These are phyloP conservation scores for Danionella cerebrum DNA, from an alignment of 2,113 vertebrate species.

Conservation along the genomic window DNA sequence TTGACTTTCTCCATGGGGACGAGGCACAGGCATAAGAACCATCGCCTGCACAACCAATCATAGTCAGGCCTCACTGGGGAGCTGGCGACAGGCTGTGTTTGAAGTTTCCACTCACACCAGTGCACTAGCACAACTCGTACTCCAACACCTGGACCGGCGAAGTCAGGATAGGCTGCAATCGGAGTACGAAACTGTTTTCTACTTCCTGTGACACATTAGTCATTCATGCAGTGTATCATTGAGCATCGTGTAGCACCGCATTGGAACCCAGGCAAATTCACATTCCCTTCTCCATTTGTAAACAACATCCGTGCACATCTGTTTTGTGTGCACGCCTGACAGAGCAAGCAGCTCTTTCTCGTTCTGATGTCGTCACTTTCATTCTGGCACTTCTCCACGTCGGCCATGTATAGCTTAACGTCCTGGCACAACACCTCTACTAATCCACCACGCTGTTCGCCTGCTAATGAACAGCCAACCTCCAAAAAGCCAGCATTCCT, in stretches of 20 bases:
- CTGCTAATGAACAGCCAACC: slow-evolving; percentile 64
- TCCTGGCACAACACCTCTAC: slow-evolving; percentile 51
- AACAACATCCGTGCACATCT: slow-evolving; percentile 49
- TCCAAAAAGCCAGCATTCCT: slow-evolving; percentile 53
- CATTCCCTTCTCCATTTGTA: slow-evolving; percentile 43
- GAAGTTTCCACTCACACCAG: slow-evolving; percentile 25
- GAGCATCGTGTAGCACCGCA: slow-evolving; percentile 15
- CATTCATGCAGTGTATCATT: slow-evolving; percentile 46
- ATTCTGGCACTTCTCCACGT: slow-evolving; percentile 56
- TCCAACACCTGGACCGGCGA: neutral
- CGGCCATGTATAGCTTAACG: slow-evolving; percentile 56
- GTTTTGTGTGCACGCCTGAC: slow-evolving; percentile 29
- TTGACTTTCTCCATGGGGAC: slow-evolving; percentile 27
- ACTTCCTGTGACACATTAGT: slow-evolving; percentile 36
- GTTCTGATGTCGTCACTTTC: slow-evolving; percentile 47
- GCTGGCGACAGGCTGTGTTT: slow-evolving; percentile 18
- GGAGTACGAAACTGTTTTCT: no score
- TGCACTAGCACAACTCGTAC: neutral
- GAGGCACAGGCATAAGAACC: slow-evolving; percentile 10
- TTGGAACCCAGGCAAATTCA: slow-evolving; percentile 7
- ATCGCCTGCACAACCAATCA: slow-evolving; percentile 15
- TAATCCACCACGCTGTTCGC: slow-evolving; percentile 67
- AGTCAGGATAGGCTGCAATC: neutral
- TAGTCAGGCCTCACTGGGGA: neutral
- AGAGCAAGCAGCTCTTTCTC: slow-evolving; percentile 41